Evolutionary conservation across 2,888 invertebrate species (phyloP), one percentile per base, ranked within the genome.

Genomic region (Dendrolimus pini): DNA sequence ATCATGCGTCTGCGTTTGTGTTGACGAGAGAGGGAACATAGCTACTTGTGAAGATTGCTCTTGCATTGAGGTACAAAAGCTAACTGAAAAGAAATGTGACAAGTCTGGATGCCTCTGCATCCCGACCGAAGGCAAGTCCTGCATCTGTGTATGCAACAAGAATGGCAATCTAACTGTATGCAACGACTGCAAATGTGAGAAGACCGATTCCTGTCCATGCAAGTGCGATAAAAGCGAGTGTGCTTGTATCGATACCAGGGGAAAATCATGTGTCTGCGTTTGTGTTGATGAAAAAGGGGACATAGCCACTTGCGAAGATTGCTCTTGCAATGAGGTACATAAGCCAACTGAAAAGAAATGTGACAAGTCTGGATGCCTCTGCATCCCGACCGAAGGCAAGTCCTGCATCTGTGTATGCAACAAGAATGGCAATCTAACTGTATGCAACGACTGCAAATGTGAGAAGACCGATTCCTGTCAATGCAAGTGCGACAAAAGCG

Each of bases 391-490:
- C 54, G 59, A 61, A 1, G 69, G 66, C 0, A 66, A 64, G 8
- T 53, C 64, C 52, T 66, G 66, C 59, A 61, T 64, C 14, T 67
- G 66, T 41, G 56, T 70, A 0, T 65, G 65, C 59, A 62, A 68
- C 14, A 58, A 58, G 0, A 58, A 63, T 41, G 67, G 67, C 0
- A 61, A 61, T 7, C 59, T 69, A 7, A 42, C 61, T 1, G 61
- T 61, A 6, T 76, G 75, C 54, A 59, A 65, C 7, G 67, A 72
- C 41, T 77, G 64, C 41, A 56, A 56, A 13, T 65, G 65, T 30
- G 56, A 58, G 47, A 54, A 52, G 10, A 52, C 9, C 41, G 55
- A 56, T 6, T 55, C 58, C 9, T 58, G 61, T 52, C 30, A 56
- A 58, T 52, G 41, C 14, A 58, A 58, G 14, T 56, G 58, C 52